phyloP scores from a whole-genome alignment of 2,888 invertebrate species.

The Amiota communis region DNA sequence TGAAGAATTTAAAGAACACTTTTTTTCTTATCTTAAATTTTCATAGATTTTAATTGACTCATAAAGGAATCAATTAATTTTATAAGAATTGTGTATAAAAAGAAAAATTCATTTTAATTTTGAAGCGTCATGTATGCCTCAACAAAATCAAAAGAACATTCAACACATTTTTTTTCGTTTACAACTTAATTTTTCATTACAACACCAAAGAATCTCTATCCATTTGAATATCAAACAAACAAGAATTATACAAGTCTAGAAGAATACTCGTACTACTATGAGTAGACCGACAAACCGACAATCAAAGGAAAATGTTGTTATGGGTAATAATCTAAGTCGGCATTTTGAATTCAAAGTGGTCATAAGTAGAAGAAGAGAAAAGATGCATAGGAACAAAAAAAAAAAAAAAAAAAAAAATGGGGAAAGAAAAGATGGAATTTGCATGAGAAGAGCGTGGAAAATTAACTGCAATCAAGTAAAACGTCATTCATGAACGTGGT shows the following conservation, averaged over 20 bases:
- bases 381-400: slow-evolving; percentile 36
- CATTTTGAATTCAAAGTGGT: slow-evolving; percentile 37
- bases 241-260: not conserved
- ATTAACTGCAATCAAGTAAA: slow-evolving; percentile 69
- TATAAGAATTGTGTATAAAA: too few relatives aligned
- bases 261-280: slow-evolving; percentile 4
- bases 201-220: not conserved
- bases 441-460: slow-evolving; percentile 57
- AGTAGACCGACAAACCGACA: slow-evolving; percentile 31
- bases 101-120: too few relatives aligned
- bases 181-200: slow-evolving; percentile 60
- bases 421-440: slow-evolving; percentile 54
- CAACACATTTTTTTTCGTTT: slow-evolving; percentile 63
- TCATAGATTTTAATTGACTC: too few relatives aligned
- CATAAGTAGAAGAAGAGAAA: slow-evolving; percentile 31
- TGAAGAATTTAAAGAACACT: too few relatives aligned
- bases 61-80: too few relatives aligned
- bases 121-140: slow-evolving; percentile 43
- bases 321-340: slow-evolving; percentile 43
- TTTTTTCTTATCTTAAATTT: too few relatives aligned
- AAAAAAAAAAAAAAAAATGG: too few relatives aligned
- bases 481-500: slow-evolving; percentile 41
- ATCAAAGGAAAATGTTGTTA: slow-evolving; percentile 49
- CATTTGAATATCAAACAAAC: slow-evolving; percentile 10
- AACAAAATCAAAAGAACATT: slow-evolving; percentile 41